Base-by-base conservation (phyloP, 2,113 vertebrate genomes). In the Cyprinodon variegatus region DNA sequence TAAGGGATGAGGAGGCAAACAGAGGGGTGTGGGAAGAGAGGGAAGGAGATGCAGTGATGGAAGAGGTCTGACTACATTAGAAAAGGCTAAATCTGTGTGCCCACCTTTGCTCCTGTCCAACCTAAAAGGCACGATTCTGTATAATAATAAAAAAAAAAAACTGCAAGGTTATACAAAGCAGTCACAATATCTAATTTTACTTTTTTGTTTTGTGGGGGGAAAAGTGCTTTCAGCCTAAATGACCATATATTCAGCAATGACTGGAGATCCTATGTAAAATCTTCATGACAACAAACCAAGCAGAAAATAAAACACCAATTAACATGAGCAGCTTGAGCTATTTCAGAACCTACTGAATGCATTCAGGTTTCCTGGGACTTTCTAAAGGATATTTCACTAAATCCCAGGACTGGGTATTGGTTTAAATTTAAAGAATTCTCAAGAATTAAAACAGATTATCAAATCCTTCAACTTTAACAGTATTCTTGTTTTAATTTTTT, bases 1-100 rank as follows among this genome's bases (percentile, higher is more conserved):
- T 90, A 93, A 90, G 86, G 91, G 84, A 87, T 76, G 86, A 85
- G 83, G 83, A 82, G 77, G 85, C 48, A 79, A 45, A 65, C 11
- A 40, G 83, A 64, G 64, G 70, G 72, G 71, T 62, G 65, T 41
- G 71, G 61, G 46, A 29, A 63, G 66, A 61, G 65, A 50, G 80
- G 61, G 74, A 63, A 65, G 68, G 53, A 72, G 72, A 80, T 53
- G 69, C 67, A 48, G 75, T 68, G 83, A 88, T 41, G 57, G 73
- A 74, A 82, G 71, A 83, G 67, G 77, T 83, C 68, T 38, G 45
- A 45, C 53, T n/a, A 75, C 37, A 45, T 76, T 67, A 67, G 46
- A 70, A 66, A 14, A 4, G 50, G 63, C 59, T 62, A 62, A 71
- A 76, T 67, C 39, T 38, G n/a, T 53, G 61, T 66, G 39, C 22